phyloP scores from a whole-genome alignment of 2,888 invertebrate genomes.

The Morpho helenor region DNA sequence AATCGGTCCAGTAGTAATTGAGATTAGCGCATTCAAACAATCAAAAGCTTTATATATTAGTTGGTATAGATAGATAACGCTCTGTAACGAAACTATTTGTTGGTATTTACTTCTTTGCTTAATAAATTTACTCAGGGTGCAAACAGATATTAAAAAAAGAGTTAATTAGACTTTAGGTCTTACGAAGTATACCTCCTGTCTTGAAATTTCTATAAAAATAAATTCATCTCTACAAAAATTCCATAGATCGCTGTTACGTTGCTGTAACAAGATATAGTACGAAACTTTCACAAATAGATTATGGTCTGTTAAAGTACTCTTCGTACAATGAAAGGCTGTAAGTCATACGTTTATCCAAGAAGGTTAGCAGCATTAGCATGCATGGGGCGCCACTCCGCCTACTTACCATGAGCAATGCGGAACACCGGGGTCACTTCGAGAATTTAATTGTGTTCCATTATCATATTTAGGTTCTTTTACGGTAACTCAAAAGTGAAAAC shows the following conservation, averaged over 20 bases:
- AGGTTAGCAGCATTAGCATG: conserved; percentile 64
- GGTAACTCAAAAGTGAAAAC: conserved; percentile 79
- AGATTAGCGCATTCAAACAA: too few species aligned
- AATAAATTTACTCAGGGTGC: too few species aligned
- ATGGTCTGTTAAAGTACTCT: conserved; percentile 59
- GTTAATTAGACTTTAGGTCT: too few species aligned
- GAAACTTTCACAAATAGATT: conserved; percentile 66
- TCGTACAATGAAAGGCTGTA: conserved; percentile 58
- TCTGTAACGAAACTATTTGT: too few species aligned
- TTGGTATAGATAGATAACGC: too few species aligned
- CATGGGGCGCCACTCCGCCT: conserved; percentile 52
- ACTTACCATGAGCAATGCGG: conserved; percentile 77
- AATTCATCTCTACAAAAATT: too few species aligned
- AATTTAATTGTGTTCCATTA: conserved; percentile 79
- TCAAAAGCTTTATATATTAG: too few species aligned
- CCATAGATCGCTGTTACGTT: conserved; percentile 1
- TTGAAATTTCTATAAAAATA: too few species aligned
- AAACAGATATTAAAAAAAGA: too few species aligned
- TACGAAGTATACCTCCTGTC: too few species aligned
- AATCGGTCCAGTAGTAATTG: too few species aligned
- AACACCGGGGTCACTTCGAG: conserved; percentile 68
- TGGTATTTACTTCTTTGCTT: too few species aligned
- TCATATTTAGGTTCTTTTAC: conserved; percentile 79
- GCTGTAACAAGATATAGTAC: conserved; percentile 40
- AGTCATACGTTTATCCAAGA: conserved; percentile 58